Percentiles rank a stretch among this genome's conserved stretches.
These are phyloP conservation scores for Formica exsecta DNA, from an alignment of 1,140 invertebrate genomes.

Conservation along the genomic window DNA sequence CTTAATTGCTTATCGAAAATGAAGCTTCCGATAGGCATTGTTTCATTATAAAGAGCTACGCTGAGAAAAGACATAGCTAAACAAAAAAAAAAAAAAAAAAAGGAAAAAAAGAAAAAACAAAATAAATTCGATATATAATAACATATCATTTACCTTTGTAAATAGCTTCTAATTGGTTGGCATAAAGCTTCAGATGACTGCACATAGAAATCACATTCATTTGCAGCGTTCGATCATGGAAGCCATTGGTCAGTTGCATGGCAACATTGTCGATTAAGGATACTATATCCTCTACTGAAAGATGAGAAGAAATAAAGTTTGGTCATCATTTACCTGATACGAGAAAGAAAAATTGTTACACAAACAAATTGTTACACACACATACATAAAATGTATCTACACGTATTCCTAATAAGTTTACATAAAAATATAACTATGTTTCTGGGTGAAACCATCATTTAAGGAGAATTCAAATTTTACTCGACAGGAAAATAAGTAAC, in stretches of 20 bases:
- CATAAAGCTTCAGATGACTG: conserved; percentile 91
- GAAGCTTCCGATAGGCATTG: conserved; percentile 7
- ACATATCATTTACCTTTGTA: conserved; percentile 89
- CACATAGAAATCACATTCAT: conserved; percentile 89
- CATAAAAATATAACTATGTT: not conserved
- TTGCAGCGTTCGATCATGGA: conserved; percentile 88
- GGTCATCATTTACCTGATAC: not conserved
- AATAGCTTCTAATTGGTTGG: conserved; percentile 90
- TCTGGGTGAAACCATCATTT: not conserved
- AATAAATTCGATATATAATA: conserved; percentile 77
- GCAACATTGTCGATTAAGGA: conserved; percentile 91
- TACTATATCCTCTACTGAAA: conserved; percentile 90
- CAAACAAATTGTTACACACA: too few species aligned
- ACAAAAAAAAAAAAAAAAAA: not conserved
- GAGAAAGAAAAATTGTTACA: not conserved
- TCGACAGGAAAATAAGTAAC: not conserved
- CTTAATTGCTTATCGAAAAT: not conserved
- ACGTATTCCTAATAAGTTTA: not conserved
- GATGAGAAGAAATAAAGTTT: conserved; percentile 25
- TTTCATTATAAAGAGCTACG: conserved; percentile 26
- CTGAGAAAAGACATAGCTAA: conserved; percentile 15
- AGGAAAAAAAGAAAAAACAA: too few species aligned
- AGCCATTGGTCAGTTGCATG: conserved; percentile 89
- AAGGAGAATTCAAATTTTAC: not conserved
- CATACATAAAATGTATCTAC: not conserved